phyloP scores from a whole-genome alignment of 2,888 invertebrate genomes.

The Glaucopsyche alexis region DNA sequence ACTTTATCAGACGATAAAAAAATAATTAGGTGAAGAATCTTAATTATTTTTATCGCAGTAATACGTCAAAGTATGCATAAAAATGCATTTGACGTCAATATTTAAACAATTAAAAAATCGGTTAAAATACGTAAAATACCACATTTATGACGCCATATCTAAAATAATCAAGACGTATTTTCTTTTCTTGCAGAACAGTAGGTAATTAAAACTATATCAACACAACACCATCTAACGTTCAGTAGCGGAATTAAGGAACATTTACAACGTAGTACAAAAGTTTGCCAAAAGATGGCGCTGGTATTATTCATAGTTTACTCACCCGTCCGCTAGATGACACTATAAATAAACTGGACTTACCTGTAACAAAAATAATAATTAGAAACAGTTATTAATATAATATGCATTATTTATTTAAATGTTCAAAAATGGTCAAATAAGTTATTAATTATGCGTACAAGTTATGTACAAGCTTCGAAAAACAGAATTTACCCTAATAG shows the following conservation, averaged over 20 bases:
- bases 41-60: not conserved
- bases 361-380: conserved; percentile 34
- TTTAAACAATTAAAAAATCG: not conserved
- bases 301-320: not conserved
- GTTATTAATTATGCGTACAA: too few relatives aligned
- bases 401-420: too few relatives aligned
- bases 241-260: conserved; percentile 19
- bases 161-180: not conserved
- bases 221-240: conserved; percentile 36
- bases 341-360: conserved; percentile 30
- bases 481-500: too few relatives aligned
- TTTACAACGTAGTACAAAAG: not conserved
- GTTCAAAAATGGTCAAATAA: too few relatives aligned
- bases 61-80: not conserved
- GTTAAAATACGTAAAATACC: not conserved
- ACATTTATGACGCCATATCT: not conserved
- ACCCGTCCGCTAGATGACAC: not conserved
- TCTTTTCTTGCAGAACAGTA: not conserved
- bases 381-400: not conserved
- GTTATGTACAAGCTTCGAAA: too few relatives aligned
- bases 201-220: not conserved
- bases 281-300: conserved; percentile 38
- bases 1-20: too few relatives aligned
- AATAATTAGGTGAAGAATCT: too few relatives aligned
- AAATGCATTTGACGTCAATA: not conserved